phyloP scores from a whole-genome alignment of 2,888 invertebrate species.

The Conops quadrifasciatus region DNA sequence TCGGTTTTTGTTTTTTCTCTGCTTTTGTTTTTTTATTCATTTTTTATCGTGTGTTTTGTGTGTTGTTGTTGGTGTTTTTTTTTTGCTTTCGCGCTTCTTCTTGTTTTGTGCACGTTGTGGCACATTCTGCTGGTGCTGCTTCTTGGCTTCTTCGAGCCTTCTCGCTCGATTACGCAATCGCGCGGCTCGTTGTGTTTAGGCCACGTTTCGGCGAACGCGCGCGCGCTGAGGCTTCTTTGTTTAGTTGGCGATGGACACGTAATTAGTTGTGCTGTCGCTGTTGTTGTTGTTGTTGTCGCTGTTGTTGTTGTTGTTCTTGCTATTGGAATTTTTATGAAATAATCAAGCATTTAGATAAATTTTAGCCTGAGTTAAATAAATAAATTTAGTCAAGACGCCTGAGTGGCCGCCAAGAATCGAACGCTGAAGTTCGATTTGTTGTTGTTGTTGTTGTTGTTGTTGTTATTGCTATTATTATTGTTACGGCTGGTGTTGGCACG shows the following conservation, averaged over 20 bases:
- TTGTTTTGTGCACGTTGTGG: constrained; percentile 15
- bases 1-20: constrained; percentile 1
- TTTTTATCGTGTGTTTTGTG: too few relatives aligned
- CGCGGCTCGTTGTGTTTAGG: constrained; percentile 5
- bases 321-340: neutral
- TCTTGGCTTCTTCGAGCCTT: neutral
- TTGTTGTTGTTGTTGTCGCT: neutral
- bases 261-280: neutral
- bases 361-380: too few relatives aligned
- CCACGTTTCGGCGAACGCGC: constrained; percentile 13
- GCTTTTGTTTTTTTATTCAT: neutral
- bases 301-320: constrained; percentile 17
- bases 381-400: too few relatives aligned
- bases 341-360: too few relatives aligned
- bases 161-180: constrained; percentile 31
- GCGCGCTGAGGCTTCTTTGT: constrained; percentile 20
- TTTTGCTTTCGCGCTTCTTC: neutral
- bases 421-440: too few relatives aligned
- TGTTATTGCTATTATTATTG: too few relatives aligned
- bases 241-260: constrained; percentile 9
- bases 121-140: constrained; percentile 5
- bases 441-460: too few relatives aligned
- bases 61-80: constrained; percentile 29
- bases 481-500: too few relatives aligned
- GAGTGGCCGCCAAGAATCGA: too few relatives aligned